Evolutionary conservation across 2,888 invertebrate species (phyloP).

Genomic region (Schrankia costaestrigalis): DNA sequence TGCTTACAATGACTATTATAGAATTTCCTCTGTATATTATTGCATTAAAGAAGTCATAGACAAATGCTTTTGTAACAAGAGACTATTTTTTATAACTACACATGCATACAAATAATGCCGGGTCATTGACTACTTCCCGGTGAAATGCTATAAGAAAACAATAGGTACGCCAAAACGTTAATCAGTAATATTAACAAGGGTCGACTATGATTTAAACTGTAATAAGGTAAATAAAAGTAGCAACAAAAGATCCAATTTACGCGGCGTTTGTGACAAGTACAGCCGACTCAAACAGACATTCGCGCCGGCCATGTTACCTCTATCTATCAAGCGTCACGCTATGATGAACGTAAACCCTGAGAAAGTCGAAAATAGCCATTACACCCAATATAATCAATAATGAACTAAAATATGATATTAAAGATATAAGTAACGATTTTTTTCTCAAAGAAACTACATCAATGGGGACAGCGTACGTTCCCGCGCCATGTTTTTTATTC

Average conservation of each 20-base stretch:
- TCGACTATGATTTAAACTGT: too few species aligned
- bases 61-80: conserved; percentile 54
- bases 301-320: conserved; percentile 77
- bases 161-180: conserved; percentile 26
- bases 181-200: not conserved
- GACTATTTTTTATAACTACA: conserved; percentile 50
- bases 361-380: conserved; percentile 63
- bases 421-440: conserved; percentile 13
- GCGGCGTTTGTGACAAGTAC: conserved; percentile 55
- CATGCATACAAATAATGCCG: conserved; percentile 71
- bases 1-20: conserved; percentile 13
- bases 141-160: conserved; percentile 49
- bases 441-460: conserved; percentile 44
- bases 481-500: conserved; percentile 79
- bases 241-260: too few species aligned
- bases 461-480: conserved; percentile 64
- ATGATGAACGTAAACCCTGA: conserved; percentile 60
- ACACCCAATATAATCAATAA: conserved; percentile 60
- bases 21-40: too few species aligned
- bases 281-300: conserved; percentile 56
- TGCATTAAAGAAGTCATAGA: conserved; percentile 20
- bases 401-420: conserved; percentile 27
- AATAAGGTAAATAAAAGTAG: too few species aligned
- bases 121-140: conserved; percentile 70
- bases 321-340: conserved; percentile 72